These are phyloP conservation scores for Philopedon plagiatum DNA, from an alignment of 2,888 invertebrate genomes.

Conservation along the genomic window DNA sequence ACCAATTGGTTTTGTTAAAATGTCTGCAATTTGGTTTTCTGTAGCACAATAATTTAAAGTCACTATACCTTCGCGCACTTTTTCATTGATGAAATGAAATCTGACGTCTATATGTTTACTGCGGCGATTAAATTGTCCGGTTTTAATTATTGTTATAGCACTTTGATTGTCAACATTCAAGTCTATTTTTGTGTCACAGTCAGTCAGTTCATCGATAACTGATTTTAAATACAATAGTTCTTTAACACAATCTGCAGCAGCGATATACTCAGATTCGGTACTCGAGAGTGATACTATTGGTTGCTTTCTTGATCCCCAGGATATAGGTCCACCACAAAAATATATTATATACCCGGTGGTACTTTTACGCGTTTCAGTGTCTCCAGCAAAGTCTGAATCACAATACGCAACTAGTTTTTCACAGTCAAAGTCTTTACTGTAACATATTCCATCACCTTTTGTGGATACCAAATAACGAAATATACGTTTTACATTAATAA, in stretches of 20 bases:
- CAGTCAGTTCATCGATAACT: constrained; percentile 22
- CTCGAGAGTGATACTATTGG: constrained; percentile 54
- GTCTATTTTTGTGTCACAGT: constrained; percentile 9
- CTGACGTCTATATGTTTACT: constrained; percentile 52
- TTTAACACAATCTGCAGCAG: constrained; percentile 48
- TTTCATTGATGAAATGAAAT: constrained; percentile 49
- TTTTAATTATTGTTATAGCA: constrained; percentile 44
- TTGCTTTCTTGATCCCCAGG: constrained; percentile 55
- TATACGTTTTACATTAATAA: too few species aligned
- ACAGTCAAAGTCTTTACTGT: not conserved
- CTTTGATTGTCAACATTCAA: constrained; percentile 45
- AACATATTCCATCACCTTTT: too few species aligned
- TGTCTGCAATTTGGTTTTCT: constrained; percentile 43
- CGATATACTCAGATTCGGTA: constrained; percentile 57
- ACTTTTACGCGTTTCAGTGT: constrained; percentile 51
- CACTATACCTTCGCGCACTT: constrained; percentile 38
- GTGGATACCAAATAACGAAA: too few species aligned
- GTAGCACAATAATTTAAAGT: constrained; percentile 40
- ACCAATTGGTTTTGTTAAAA: constrained; percentile 46
- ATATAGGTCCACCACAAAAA: constrained; percentile 54
- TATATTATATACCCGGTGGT: constrained; percentile 49
- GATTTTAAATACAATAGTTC: constrained; percentile 51
- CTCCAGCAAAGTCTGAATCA: constrained; percentile 53
- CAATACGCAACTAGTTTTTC: constrained; percentile 24
- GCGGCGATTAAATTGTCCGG: constrained; percentile 33